Conservation (phyloP, 2,888 invertebrate genomes). For the Hirtodrosophila histrioides region DNA sequence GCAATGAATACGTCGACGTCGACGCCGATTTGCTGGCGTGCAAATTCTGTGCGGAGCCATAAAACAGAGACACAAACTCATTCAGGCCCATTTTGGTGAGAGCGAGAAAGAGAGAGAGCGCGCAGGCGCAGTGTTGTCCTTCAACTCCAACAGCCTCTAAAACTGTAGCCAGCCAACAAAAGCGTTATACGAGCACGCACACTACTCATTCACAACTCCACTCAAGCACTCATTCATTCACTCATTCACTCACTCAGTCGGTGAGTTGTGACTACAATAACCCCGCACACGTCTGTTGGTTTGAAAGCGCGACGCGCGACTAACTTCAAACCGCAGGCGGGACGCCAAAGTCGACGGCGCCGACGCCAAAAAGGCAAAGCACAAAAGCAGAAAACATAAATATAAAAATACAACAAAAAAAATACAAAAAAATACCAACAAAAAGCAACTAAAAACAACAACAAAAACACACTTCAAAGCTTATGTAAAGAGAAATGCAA, state of each 20-base stretch:
- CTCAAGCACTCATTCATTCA: conserved; percentile 9
- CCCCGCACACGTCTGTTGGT: conserved; percentile 60
- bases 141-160: neutral
- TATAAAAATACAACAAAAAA: conserved; percentile 15
- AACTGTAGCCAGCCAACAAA: conserved; percentile 21
- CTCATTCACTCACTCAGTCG: conserved; percentile 1
- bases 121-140: conserved; percentile 48
- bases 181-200: conserved; percentile 57
- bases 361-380: conserved; percentile 32
- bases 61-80: conserved; percentile 84
- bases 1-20: conserved; percentile 69
- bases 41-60: conserved; percentile 82
- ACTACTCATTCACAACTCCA: conserved; percentile 8
- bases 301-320: conserved; percentile 70
- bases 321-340: conserved; percentile 60
- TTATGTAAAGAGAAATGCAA: conserved; percentile 71
- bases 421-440: conserved; percentile 20
- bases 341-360: conserved; percentile 39
- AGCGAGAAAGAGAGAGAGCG: neutral
- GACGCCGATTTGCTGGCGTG: conserved; percentile 67
- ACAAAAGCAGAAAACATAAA: conserved; percentile 19
- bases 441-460: conserved; percentile 10
- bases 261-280: neutral
- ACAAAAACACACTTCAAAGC: conserved; percentile 40
- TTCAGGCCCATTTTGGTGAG: conserved; percentile 81